Evolutionary conservation across 2,797 vertebrate genomes (phyloP).

Genomic region (Tinamus major): DNA sequence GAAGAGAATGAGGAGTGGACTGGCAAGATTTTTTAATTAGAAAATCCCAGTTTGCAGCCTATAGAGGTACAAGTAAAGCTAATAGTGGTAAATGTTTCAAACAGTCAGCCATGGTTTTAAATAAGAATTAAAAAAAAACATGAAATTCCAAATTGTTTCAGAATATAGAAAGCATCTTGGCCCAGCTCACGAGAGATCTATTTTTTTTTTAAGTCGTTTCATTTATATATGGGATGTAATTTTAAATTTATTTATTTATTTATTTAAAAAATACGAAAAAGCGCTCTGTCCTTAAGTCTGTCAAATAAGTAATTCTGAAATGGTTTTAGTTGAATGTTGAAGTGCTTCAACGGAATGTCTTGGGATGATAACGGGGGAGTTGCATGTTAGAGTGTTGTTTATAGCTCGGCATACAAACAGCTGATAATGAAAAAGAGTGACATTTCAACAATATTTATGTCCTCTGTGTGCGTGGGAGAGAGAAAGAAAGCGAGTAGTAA

Average conservation of each 20-base stretch:
- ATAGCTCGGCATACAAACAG: background rate
- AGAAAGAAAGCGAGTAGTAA: background rate
- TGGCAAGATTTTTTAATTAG: background rate
- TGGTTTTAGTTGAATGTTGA: background rate
- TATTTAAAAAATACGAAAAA: background rate
- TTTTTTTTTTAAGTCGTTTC: background rate
- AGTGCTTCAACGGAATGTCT: background rate
- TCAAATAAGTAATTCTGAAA: background rate
- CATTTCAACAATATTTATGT: conserved; percentile 55
- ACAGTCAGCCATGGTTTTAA: background rate
- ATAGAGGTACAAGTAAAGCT: background rate
- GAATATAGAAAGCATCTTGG: background rate
- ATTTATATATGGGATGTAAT: background rate
- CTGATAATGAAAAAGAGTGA: conserved; percentile 35
- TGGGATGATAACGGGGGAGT: background rate
- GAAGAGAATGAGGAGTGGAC: background rate
- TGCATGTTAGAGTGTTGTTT: background rate
- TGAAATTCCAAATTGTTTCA: fast-evolving
- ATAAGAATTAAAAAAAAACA: background rate
- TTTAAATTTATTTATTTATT: background rate
- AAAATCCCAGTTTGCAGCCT: background rate
- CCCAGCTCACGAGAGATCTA: background rate
- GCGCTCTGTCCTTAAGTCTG: background rate
- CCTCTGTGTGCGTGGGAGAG: background rate
- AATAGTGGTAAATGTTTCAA: background rate